Evolutionary conservation across 2,113 vertebrate genomes (phyloP).

Genomic region (Casuarius casuarius): DNA sequence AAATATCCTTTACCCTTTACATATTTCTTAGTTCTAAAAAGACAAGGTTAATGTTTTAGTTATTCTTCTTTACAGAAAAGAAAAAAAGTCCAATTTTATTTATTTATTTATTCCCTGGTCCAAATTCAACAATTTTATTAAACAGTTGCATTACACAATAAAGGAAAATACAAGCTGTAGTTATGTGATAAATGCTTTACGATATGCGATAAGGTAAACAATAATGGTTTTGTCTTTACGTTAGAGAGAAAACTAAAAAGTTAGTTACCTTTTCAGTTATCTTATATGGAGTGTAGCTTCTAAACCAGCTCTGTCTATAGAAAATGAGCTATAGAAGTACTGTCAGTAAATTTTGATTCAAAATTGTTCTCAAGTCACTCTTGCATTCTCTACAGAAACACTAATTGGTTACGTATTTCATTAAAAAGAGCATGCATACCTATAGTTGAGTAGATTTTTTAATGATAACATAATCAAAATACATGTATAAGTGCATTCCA

Average conservation of each 20-base stretch:
- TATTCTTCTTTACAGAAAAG: neutral
- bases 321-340: neutral
- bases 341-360: neutral
- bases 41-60: neutral
- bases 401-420: neutral
- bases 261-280: neutral
- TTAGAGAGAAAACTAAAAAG: neutral
- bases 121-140: neutral
- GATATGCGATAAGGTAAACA: neutral
- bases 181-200: neutral
- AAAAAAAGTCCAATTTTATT: neutral
- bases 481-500: rapidly evolving
- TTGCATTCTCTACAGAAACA: neutral
- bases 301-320: neutral
- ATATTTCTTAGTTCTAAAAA: neutral
- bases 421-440: neutral
- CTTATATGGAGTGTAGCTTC: neutral
- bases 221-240: neutral
- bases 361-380: neutral
- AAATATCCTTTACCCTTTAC: neutral
- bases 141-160: neutral
- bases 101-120: neutral
- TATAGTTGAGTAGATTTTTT: neutral
- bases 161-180: neutral
- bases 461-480: neutral